Conservation (phyloP, 2,888 invertebrate species). For the Salticus scenicus region DNA sequence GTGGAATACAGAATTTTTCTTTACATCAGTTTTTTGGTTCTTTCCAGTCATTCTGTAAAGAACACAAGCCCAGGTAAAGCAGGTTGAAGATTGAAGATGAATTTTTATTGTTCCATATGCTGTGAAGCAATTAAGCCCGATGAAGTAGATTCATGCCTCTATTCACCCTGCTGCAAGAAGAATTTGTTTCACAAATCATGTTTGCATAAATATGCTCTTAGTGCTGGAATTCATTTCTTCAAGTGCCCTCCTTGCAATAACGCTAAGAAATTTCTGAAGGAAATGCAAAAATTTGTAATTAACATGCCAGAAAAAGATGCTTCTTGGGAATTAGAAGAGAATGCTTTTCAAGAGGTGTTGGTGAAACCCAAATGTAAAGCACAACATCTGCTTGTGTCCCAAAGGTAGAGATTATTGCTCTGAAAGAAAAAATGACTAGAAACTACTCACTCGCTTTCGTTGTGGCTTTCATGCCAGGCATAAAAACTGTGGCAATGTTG, state of each 20-base stretch:
- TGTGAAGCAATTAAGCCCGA: background rate
- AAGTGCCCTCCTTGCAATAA: conserved; percentile 89
- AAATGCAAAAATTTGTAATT: conserved; percentile 82
- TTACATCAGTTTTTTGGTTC: too few species aligned
- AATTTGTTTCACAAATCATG: background rate
- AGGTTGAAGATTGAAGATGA: background rate
- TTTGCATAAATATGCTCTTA: conserved; percentile 81
- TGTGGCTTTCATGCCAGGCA: too few species aligned
- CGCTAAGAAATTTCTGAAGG: conserved; percentile 80
- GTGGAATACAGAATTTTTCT: too few species aligned
- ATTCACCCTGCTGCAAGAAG: background rate
- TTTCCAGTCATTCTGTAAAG: background rate
- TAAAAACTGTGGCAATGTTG: too few species aligned
- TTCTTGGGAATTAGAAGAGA: conserved; percentile 86
- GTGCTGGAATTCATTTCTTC: conserved; percentile 85
- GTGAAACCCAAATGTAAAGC: conserved; percentile 81
- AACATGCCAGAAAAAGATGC: conserved; percentile 89
- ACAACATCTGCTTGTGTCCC: conserved; percentile 80
- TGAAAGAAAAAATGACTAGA: conserved; percentile 51
- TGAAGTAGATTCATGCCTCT: background rate
- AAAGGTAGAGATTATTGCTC: conserved; percentile 78
- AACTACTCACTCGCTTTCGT: too few species aligned
- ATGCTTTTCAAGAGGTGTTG: conserved; percentile 84
- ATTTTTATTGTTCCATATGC: background rate
- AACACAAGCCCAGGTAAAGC: background rate